Evolutionary conservation across 2,113 vertebrate species (phyloP), one percentile per base, ranked within the genome.

Genomic region (Acrocephalus arundinaceus): DNA sequence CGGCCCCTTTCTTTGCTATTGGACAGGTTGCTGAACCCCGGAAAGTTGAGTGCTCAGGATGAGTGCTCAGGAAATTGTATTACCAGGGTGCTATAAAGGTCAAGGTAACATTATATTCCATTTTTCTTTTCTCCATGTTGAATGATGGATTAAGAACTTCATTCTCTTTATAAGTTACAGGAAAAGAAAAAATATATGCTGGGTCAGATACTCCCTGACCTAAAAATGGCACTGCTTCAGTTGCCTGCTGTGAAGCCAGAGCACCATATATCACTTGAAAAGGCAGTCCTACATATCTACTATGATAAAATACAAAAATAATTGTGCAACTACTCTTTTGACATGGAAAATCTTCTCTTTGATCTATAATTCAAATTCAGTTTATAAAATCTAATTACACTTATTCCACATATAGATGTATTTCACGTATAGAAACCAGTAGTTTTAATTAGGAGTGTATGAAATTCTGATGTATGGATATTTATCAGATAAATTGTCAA

Each of bases 371-470:
- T 20, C 15, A 2, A 51, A 41, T 58, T 75, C 54, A 72, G 15
- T 83, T 83, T 77, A 31, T 54, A 79, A 96, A 91, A 91, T 58
- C 21, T 77, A 27, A 20, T 83, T 73, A 79, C 25, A 71, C 4
- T 23, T 59, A 80, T 79, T 79, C 18, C 12, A 52, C 27, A 28
- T 15, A 84, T 33, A 86, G 74, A 90, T 28, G 6, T 62, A 83
- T 73, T 73, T 35, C 0, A 0, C 30, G 55, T 13, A 84, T 28
- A 65, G 90, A 95, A 68, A 87, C 65, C 9, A 72, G 45, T 7
- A 49, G 12, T 86, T 92, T 94, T 95, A 95, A 96, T 97, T 96
- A 92, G n/a, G 25, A 30, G 19, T 63, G 8, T 45, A 55, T 31
- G 35, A 70, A 82, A 82, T 66, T 57, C 58, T 76, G 70, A 79